Evolutionary conservation across 2,888 invertebrate species (phyloP).

Genomic region (Clanis bilineata): DNA sequence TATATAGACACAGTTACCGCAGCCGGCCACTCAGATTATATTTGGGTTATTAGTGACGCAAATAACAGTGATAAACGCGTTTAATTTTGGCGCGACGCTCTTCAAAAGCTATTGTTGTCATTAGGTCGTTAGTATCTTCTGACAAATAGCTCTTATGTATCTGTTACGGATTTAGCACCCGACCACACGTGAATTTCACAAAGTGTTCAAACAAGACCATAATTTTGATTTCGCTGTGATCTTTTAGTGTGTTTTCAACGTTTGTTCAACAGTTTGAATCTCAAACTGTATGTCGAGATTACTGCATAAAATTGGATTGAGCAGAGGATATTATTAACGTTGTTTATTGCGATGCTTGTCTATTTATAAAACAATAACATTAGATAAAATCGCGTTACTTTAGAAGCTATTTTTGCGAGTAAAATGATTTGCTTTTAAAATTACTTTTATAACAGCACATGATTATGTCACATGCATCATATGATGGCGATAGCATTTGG

Average conservation of each 20-base stretch:
- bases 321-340: neutral
- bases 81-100: constrained; percentile 65
- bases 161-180: neutral
- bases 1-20: constrained; percentile 72
- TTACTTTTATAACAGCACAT: neutral
- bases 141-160: constrained; percentile 4
- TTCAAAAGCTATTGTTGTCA: constrained; percentile 66
- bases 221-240: constrained; percentile 1
- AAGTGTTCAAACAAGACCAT: constrained; percentile 2
- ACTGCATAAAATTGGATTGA: neutral
- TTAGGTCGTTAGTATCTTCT: constrained; percentile 46
- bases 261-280: neutral
- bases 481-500: constrained; percentile 1
- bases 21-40: constrained; percentile 58
- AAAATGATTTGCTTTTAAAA: neutral
- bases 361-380: neutral
- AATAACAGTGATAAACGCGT: constrained; percentile 68
- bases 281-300: neutral
- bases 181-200: neutral
- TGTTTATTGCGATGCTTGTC: neutral
- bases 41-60: constrained; percentile 78
- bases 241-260: neutral
- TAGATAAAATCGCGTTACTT: neutral
- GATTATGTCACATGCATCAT: neutral
- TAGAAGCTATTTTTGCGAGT: neutral